Evolutionary conservation across 2,797 vertebrate species (phyloP).

Genomic region (Eospalax fontanierii): DNA sequence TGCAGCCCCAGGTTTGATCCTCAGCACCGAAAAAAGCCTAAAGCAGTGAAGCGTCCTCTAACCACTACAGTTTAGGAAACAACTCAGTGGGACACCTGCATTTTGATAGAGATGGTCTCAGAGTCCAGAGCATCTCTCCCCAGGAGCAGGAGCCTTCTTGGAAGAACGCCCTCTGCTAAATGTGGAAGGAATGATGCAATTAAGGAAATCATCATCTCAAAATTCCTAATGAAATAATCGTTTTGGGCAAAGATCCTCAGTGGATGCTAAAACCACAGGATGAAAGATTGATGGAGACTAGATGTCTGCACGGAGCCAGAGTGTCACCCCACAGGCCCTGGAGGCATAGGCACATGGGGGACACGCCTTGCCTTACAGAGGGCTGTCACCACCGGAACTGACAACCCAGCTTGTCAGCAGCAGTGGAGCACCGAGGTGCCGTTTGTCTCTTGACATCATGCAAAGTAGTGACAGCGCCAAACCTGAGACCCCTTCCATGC

Average conservation of each 20-base stretch:
- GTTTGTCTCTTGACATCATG: background rate
- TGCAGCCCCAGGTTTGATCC: background rate
- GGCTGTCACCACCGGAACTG: background rate
- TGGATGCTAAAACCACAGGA: background rate
- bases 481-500: fast-evolving
- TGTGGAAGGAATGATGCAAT: background rate
- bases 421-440: fast-evolving
- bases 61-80: background rate
- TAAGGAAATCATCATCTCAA: constrained; percentile 6
- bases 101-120: background rate
- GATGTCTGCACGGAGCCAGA: background rate
- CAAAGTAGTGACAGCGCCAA: background rate
- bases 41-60: background rate
- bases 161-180: background rate
- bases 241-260: background rate
- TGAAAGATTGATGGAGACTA: background rate
- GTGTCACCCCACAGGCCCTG: background rate
- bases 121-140: background rate
- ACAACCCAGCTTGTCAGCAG: background rate
- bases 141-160: background rate
- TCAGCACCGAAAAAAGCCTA: background rate
- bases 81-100: background rate
- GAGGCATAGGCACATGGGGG: background rate
- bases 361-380: fast-evolving
- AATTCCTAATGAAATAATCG: background rate